These are phyloP conservation scores for Tipula helvola DNA, from an alignment of 2,888 invertebrate species.

Conservation along the genomic window DNA sequence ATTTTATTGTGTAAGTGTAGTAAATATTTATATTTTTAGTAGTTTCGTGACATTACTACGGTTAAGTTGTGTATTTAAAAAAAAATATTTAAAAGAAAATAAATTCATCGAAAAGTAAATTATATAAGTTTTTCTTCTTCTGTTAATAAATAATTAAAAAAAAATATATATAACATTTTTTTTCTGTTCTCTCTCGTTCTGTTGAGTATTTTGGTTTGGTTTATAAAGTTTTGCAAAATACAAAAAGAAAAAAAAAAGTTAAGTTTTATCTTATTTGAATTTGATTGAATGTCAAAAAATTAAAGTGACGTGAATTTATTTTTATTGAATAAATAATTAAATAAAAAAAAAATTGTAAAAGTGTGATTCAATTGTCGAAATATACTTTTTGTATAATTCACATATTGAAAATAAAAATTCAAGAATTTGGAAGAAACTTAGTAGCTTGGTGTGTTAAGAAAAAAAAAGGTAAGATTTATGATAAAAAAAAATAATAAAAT, in stretches of 20 bases:
- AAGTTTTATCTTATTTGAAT: neutral
- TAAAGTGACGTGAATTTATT: neutral
- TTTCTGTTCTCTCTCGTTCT: neutral
- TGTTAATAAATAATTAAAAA: neutral
- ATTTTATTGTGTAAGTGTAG: neutral
- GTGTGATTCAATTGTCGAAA: neutral
- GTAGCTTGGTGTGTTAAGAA: neutral
- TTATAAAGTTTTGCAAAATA: neutral
- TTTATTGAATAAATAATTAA: neutral
- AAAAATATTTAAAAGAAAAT: neutral
- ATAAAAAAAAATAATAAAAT: neutral
- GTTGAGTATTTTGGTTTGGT: neutral
- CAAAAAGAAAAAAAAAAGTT: neutral
- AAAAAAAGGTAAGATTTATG: neutral
- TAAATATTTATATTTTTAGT: conserved; percentile 7
- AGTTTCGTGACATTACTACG: conserved; percentile 9
- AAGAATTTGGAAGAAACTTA: neutral
- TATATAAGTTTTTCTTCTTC: neutral
- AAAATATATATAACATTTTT: neutral
- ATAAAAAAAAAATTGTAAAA: neutral
- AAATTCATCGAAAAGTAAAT: neutral
- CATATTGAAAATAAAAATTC: neutral
- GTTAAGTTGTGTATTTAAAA: neutral
- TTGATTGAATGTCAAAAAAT: neutral
- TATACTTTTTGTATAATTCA: neutral